Evolutionary conservation across 64 coral and sea anemone genomes (phyloP), one percentile per base, ranked within the genome.

Genomic region (Stichodactyla helianthus): DNA sequence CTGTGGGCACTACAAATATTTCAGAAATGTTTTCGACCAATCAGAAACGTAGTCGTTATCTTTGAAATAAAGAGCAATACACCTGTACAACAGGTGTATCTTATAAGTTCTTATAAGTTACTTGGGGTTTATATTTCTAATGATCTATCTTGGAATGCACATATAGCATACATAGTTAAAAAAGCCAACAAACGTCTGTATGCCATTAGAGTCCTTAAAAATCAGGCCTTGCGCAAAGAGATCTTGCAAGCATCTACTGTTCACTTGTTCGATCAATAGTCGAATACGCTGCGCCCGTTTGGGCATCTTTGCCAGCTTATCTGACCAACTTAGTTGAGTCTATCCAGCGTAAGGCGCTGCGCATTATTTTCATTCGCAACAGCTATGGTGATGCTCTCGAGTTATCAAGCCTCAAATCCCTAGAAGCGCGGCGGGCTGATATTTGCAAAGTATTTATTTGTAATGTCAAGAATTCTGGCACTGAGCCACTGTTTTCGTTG

Each of bases 171-270:
- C 54, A 82, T 91, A 50, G 79, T 76, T 27, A 25, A 71, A 25
- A 86, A 85, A 53, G 89, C 83, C 19, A 54, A 82, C 44, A 91
- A 91, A 59, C 71, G 89, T 77, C 28, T 91, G 35, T 91, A 80
- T 85, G 52, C 86, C 56, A 58, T 91, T 79, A 61, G 84, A 22
- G 76, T 82, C 71, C 55, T 86, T 61, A 91, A 86, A 58, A 15
- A 58, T 8, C 56, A 15, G 56, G 71, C 84, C 56, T 14, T 83
- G 52, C 17, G 71, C 51, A 79, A 79, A 77, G 18, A 31, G 31
- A 17, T 71, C 67, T 77, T 51, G 27, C 52, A 4, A 70, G 25
- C 23, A 52, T 71, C 20, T 70, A 71, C 6, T 71, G 62, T 54
- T 50, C 26, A 10, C 19, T 83, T 52, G 56, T 53, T 16, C 31